Evolutionary conservation across 2,113 vertebrate species (phyloP).

Genomic region (Phocoena phocoena): DNA sequence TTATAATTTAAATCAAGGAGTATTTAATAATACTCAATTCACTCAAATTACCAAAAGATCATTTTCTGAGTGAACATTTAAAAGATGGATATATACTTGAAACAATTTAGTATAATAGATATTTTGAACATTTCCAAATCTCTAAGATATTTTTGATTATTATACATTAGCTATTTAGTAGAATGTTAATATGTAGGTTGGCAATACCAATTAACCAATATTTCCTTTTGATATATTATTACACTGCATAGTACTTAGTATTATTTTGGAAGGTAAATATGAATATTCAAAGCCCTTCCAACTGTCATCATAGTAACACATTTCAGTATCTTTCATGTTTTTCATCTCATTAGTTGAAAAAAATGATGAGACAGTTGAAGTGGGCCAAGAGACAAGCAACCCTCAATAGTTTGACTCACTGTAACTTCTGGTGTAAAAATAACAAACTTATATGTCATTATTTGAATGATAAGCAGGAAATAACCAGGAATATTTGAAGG

Average conservation of each 20-base stretch:
- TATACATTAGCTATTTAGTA: neutral
- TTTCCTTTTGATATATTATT: neutral
- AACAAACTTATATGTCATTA: neutral
- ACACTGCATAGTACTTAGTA: neutral
- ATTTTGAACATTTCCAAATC: neutral
- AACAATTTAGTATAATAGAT: neutral
- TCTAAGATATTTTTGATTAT: neutral
- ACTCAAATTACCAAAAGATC: neutral
- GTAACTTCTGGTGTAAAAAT: neutral
- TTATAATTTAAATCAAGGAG: neutral
- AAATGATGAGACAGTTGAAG: neutral
- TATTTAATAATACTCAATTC: neutral
- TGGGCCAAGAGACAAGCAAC: neutral
- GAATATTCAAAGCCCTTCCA: neutral
- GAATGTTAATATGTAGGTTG: neutral
- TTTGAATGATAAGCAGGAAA: neutral
- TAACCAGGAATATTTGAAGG: neutral
- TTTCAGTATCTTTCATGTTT: neutral
- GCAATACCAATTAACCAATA: neutral
- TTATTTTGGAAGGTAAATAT: neutral
- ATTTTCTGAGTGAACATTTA: neutral
- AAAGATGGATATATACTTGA: neutral
- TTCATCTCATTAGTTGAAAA: neutral
- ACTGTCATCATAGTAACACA: neutral
- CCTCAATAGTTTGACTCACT: neutral